Evolutionary conservation across 2,113 vertebrate species (phyloP).

Genomic region (Oreochromis tanganicae): DNA sequence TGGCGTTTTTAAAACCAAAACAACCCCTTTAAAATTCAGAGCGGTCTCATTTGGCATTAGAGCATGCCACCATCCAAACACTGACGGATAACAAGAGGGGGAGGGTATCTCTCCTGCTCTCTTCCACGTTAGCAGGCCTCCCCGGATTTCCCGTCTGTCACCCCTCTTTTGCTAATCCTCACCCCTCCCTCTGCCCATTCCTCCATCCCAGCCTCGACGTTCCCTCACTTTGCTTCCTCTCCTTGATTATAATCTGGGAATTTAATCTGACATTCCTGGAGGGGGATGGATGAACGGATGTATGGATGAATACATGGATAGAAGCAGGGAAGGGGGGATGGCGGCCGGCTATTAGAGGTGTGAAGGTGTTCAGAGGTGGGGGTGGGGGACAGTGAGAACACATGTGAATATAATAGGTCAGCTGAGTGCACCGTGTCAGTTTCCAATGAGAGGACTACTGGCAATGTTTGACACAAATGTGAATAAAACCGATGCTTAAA

Average conservation of each 20-base stretch:
- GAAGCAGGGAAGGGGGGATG: background rate
- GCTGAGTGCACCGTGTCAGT: background rate
- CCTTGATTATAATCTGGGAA: conserved; percentile 17
- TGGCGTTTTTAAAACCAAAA: background rate
- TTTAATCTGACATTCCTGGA: conserved; percentile 43
- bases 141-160: conserved; percentile 56
- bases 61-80: background rate
- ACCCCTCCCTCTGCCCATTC: background rate
- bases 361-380: background rate
- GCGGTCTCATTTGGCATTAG: background rate
- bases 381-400: background rate
- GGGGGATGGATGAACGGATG: conserved; percentile 1
- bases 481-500: accelerated
- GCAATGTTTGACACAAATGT: background rate
- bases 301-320: background rate
- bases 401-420: background rate
- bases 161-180: conserved; percentile 56
- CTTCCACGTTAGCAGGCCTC: conserved; percentile 22
- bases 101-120: conserved; percentile 1
- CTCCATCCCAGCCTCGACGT: background rate
- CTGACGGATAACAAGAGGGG: conserved; percentile 1
- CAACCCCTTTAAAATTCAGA: background rate
- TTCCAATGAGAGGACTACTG: background rate
- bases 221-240: conserved; percentile 15
- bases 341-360: conserved; percentile 19